Evolutionary conservation across 2,797 vertebrate species (phyloP), one percentile per base, ranked within the genome.

Genomic region (Danio kyathit): DNA sequence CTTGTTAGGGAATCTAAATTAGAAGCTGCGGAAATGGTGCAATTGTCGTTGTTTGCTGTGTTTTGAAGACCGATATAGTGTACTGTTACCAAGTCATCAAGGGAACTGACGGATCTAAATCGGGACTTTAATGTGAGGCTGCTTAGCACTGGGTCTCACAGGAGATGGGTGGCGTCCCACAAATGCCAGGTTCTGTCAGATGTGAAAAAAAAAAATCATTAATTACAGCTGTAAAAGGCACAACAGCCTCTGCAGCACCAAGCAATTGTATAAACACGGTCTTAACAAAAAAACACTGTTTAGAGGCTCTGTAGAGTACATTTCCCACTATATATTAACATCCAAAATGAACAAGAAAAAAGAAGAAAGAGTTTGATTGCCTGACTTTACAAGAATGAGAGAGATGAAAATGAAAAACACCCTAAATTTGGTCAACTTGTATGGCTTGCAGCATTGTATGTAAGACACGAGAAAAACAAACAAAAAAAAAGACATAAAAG

Each of bases 121-220:
- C 46, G 51, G 70, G 66, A 56, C 19, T 64, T 84, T 86, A 85
- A 82, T 86, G 76, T 17, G 63, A 19, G 74, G 57, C 65, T 83
- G 72, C 74, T 83, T 76, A 84, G 79, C n/a, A 10, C 59, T 59
- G 46, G 59, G 60, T 79, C 51, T 75, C 46, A 74, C 40, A 40
- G 64, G 63, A 83, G 77, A 85, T 66, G 56, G 17, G 60, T 82
- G 75, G 74, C 56, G 10, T 82, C 66, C 74, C 80, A 72, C 81
- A 86, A 85, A 85, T 85, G 81, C 38, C 79, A 80, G 61, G 19
- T 74, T 86, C 79, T 82, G 76, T 75, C 59, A 65, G 73, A 81
- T 76, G 83, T 56, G 57, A 80, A 83, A 79, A 83, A 29, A 29
- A 83, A 29, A 76, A 77, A 82, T 82, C 80, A 67, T 82, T 86